Evolutionary conservation across 2,888 invertebrate genomes (phyloP).

Genomic region (Troglohyphantes excavatus): DNA sequence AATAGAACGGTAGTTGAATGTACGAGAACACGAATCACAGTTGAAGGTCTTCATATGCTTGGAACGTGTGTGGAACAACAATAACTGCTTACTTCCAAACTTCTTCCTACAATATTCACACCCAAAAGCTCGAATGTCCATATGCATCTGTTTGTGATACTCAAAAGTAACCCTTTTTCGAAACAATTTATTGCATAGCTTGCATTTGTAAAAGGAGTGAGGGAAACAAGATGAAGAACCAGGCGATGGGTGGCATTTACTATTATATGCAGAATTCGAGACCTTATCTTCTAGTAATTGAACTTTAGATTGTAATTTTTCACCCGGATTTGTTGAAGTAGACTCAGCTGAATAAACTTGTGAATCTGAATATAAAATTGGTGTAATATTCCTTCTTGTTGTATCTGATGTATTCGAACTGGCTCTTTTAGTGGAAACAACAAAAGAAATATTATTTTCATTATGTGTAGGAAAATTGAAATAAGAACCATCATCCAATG

Average conservation of each 20-base stretch:
- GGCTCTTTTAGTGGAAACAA: too few relatives aligned
- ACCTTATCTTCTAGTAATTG: too few relatives aligned
- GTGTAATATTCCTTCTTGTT: too few relatives aligned
- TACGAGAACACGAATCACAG: conserved; percentile 28
- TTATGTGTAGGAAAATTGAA: neutral
- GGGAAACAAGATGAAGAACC: neutral
- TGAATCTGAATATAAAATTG: too few relatives aligned
- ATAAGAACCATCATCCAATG: neutral
- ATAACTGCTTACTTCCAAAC: conserved; percentile 34
- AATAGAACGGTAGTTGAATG: conserved; percentile 36
- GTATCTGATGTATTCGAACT: too few relatives aligned
- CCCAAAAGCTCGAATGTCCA: conserved; percentile 26
- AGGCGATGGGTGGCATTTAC: too few relatives aligned
- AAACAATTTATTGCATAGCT: conserved; percentile 43
- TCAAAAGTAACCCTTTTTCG: conserved; percentile 13
- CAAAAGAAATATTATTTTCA: too few relatives aligned
- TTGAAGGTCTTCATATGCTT: conserved; percentile 48
- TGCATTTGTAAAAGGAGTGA: neutral
- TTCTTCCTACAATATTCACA: conserved; percentile 37
- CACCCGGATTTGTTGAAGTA: too few relatives aligned
- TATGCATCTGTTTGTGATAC: conserved; percentile 66
- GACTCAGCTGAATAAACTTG: too few relatives aligned
- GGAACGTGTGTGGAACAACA: conserved; percentile 53
- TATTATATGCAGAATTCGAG: too few relatives aligned
- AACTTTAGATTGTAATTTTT: too few relatives aligned